A percentile compares a stretch with the other conserved stretches of the same genome.
Conservation (phyloP, 1,140 invertebrate species). For the Homarus americanus region DNA sequence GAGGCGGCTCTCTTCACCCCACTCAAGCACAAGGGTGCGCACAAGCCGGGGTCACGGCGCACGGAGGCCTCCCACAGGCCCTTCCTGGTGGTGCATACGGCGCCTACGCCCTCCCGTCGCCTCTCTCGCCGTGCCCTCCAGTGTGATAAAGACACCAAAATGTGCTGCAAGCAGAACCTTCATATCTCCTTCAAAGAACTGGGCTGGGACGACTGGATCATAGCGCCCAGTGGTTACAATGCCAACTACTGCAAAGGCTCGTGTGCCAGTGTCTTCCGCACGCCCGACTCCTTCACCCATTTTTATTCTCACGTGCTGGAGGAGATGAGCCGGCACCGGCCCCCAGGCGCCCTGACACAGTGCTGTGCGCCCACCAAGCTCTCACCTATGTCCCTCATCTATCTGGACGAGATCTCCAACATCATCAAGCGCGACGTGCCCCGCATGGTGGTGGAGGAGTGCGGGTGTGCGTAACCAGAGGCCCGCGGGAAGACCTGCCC, state of each 20-base stretch:
- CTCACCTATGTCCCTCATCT: conserved; percentile 94
- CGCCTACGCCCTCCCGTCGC: conserved; percentile 81
- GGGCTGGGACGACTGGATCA: conserved; percentile 97
- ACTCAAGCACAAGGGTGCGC: conserved; percentile 71
- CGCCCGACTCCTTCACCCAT: conserved; percentile 90
- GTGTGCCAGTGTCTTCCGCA: conserved; percentile 83
- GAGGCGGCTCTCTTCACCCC: conserved; percentile 80
- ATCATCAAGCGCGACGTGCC: conserved; percentile 96
- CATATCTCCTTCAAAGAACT: conserved; percentile 93
- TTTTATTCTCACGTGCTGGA: conserved; percentile 94
- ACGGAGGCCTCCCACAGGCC: conserved; percentile 83
- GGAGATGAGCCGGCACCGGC: conserved; percentile 87
- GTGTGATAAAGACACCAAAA: conserved; percentile 86
- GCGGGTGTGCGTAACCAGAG: conserved; percentile 84
- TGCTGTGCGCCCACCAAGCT: conserved; percentile 97
- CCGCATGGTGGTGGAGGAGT: conserved; percentile 97
- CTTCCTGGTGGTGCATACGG: conserved; percentile 90
- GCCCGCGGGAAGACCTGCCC: conserved; percentile 9
- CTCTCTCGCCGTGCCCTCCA: conserved; percentile 89
- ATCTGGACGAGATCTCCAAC: conserved; percentile 93
- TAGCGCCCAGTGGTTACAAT: conserved; percentile 90
- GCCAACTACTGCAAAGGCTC: conserved; percentile 96
- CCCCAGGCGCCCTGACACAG: conserved; percentile 84
- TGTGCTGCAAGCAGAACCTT: conserved; percentile 94
- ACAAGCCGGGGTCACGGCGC: conserved; percentile 76